phyloP scores from a whole-genome alignment of 2,797 vertebrate genomes.

The Fringilla coelebs region DNA sequence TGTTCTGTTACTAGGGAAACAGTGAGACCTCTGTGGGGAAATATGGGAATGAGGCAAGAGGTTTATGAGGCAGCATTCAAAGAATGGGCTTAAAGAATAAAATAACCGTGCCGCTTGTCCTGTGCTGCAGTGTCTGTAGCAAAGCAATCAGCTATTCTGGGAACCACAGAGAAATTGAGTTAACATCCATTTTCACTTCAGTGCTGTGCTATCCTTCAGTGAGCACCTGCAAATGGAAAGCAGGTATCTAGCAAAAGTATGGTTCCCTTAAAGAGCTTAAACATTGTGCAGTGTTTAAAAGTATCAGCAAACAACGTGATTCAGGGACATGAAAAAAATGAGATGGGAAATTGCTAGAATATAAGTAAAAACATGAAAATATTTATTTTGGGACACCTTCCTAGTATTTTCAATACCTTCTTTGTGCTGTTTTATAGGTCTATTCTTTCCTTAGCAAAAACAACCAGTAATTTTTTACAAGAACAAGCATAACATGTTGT shows the following conservation, averaged over 20 bases:
- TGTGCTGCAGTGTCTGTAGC: neutral
- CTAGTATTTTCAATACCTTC: neutral
- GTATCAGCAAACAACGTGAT: neutral
- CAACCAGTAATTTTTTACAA: neutral
- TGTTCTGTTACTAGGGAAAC: neutral
- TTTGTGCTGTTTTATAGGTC: neutral
- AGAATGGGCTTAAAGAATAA: neutral
- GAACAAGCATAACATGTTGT: neutral
- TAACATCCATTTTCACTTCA: neutral
- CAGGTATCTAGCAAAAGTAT: neutral
- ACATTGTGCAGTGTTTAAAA: neutral
- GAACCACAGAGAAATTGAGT: neutral
- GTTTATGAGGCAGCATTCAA: neutral
- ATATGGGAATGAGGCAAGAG: neutral
- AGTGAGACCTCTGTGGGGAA: neutral
- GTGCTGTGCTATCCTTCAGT: neutral
- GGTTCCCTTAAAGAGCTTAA: neutral
- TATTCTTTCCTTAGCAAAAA: neutral
- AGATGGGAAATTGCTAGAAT: neutral
- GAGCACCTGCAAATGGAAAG: neutral
- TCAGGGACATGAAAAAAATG: neutral
- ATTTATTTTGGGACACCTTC: neutral
- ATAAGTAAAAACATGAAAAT: neutral
- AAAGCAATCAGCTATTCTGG: neutral
- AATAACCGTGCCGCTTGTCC: neutral